Percentiles rank a stretch among this genome's conserved stretches.
Evolutionary conservation across 1,140 invertebrate species (phyloP).

Genomic region (Tribolium castaneum): DNA sequence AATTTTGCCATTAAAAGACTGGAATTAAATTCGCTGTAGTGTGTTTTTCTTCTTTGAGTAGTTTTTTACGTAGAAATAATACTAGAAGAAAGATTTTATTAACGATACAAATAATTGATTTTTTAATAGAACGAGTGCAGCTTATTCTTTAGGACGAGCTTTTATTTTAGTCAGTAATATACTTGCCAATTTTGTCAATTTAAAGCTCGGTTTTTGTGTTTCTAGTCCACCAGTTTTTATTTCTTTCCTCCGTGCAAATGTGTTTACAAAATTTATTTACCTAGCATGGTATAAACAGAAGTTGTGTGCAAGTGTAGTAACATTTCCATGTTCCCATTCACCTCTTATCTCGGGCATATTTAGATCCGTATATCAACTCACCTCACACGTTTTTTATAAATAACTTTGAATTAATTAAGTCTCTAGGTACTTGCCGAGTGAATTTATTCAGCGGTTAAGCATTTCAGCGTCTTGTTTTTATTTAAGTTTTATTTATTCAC

Average conservation of each 20-base stretch:
- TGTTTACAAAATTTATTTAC: neutral
- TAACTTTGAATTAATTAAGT: neutral
- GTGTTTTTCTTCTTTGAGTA: no score
- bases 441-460: neutral
- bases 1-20: no score
- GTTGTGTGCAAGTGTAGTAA: neutral
- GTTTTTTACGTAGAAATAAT: no score
- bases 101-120: no score
- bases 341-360: neutral
- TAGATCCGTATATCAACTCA: neutral
- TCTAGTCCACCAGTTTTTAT: neutral
- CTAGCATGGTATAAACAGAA: neutral
- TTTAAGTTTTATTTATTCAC: conserved; percentile 6
- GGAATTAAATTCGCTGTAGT: no score
- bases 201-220: no score
- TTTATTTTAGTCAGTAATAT: no score
- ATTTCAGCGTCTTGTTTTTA: neutral
- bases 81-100: no score
- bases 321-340: neutral
- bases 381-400: neutral
- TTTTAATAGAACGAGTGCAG: no score
- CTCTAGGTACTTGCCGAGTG: neutral
- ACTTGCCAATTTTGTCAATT: no score
- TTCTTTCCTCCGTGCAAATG: neutral
- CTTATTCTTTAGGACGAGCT: no score